These are phyloP conservation scores for Pedicia rivosa DNA, from an alignment of 2,888 invertebrate genomes.

Conservation along the genomic window DNA sequence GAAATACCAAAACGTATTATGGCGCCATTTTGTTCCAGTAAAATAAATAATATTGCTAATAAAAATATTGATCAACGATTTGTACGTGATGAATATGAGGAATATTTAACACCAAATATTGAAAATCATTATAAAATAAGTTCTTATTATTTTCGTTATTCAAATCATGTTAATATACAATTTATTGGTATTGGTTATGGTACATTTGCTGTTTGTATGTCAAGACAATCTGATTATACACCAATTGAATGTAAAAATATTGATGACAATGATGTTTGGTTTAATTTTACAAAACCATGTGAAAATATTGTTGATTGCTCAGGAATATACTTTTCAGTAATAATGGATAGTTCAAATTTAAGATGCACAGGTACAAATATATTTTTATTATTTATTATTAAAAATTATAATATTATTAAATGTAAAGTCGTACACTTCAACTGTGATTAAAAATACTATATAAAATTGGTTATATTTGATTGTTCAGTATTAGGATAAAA, in stretches of 20 bases:
- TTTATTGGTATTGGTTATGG: constrained; percentile 39
- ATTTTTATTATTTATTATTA: not conserved
- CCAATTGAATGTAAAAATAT: constrained; percentile 34
- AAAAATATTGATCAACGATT: not conserved
- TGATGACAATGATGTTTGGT: constrained; percentile 30
- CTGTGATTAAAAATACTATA: too few species aligned
- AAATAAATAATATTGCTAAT: not conserved
- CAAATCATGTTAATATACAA: constrained; percentile 19
- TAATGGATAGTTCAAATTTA: constrained; percentile 33
- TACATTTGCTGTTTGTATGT: constrained; percentile 38
- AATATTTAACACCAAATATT: constrained; percentile 38
- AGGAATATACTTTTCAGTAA: constrained; percentile 35
- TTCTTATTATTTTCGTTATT: constrained; percentile 30
- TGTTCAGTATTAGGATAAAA: too few species aligned
- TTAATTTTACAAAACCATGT: constrained; percentile 36
- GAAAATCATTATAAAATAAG: constrained; percentile 37
- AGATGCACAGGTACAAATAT: constrained; percentile 39
- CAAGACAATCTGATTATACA: constrained; percentile 29
- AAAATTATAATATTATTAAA: too few species aligned
- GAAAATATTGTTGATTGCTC: constrained; percentile 34
- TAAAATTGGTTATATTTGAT: too few species aligned
- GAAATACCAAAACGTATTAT: constrained; percentile 22
- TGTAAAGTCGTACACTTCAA: too few species aligned
- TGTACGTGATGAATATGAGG: constrained; percentile 35
- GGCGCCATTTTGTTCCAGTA: constrained; percentile 19